A percentile compares a stretch with the other conserved stretches of the same genome.
phyloP scores from a whole-genome alignment of 2,113 vertebrate genomes.

The Sinocyclocheilus anophthalmus region DNA sequence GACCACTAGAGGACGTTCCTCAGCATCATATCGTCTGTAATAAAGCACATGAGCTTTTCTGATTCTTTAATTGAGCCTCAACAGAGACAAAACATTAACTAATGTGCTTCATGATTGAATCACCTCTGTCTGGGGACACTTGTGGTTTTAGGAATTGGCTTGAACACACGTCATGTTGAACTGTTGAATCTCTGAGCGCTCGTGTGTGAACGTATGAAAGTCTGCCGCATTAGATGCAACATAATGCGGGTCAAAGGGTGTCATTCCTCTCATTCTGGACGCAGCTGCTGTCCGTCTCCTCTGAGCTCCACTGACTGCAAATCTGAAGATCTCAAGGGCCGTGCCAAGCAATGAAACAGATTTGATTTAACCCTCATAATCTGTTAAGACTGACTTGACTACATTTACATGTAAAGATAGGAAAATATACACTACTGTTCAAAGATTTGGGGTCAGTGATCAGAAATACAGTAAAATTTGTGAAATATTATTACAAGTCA shows the following conservation, averaged over 20 bases:
- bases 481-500: not conserved
- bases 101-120: not conserved
- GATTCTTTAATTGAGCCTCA: not conserved
- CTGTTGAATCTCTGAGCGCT: not conserved
- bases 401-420: not conserved
- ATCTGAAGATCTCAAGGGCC: not conserved
- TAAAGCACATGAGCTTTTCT: not conserved
- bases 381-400: not conserved
- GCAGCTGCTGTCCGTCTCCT: constrained; percentile 32
- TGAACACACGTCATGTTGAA: not conserved
- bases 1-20: constrained; percentile 12
- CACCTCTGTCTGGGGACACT: not conserved
- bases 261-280: constrained; percentile 47
- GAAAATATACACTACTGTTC: not conserved
- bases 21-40: not conserved
- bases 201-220: constrained; percentile 21
- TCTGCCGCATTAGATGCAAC: constrained; percentile 3
- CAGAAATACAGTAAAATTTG: not conserved
- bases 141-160: not conserved
- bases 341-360: not conserved
- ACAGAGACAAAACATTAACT: not conserved
- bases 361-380: not conserved
- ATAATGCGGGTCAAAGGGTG: constrained; percentile 44
- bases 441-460: not conserved
- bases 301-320: not conserved